Percentiles rank a stretch among this genome's conserved stretches.
Conservation (phyloP, 2,888 invertebrate species). For the Azorinus chamasolen region DNA sequence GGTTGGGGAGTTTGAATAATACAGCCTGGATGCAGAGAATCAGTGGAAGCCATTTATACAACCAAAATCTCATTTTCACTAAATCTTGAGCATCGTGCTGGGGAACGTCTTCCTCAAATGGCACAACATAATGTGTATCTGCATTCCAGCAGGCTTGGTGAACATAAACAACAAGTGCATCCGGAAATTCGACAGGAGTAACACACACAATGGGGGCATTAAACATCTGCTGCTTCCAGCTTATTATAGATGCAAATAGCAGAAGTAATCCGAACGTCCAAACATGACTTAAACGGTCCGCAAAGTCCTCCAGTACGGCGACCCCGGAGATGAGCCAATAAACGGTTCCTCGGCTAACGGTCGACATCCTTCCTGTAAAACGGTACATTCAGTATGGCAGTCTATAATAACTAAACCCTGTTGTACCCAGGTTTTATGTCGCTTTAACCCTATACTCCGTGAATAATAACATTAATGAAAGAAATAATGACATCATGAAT, state of each 20-base stretch:
- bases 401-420: too few species aligned
- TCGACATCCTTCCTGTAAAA: constrained; percentile 35
- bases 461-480: too few species aligned
- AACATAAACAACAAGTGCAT: neutral
- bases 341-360: constrained; percentile 28
- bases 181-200: constrained; percentile 40
- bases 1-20: constrained; percentile 55
- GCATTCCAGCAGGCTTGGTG: constrained; percentile 48
- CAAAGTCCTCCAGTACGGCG: constrained; percentile 52
- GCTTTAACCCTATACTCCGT: too few species aligned
- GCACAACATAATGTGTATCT: constrained; percentile 14
- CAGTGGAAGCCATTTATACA: constrained; percentile 58
- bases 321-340: constrained; percentile 32
- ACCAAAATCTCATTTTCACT: constrained; percentile 17
- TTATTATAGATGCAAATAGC: constrained; percentile 39
- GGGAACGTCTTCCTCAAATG: neutral
- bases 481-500: too few species aligned
- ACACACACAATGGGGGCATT: constrained; percentile 43
- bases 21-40: constrained; percentile 55
- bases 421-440: too few species aligned
- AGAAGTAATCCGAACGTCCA: constrained; percentile 62
- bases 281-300: constrained; percentile 59
- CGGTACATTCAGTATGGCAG: too few species aligned
- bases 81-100: neutral
- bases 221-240: constrained; percentile 55